A percentile compares a stretch with the other conserved stretches of the same genome.
phyloP scores from a whole-genome alignment of 2,113 vertebrate genomes.

The Pelecanus crispus region DNA sequence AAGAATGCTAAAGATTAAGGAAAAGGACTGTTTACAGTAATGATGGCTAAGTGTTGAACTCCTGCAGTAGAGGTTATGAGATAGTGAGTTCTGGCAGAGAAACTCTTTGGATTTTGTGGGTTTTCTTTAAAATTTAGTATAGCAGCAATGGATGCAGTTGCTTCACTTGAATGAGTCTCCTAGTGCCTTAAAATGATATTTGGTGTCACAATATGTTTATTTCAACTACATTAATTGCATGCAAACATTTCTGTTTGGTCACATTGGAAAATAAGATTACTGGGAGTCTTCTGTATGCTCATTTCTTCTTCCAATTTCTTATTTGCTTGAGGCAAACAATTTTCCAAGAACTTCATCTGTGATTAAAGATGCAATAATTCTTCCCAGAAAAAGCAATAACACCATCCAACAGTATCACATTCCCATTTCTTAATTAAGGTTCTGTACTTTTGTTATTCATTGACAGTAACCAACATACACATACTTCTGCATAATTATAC shows the following conservation, averaged over 20 bases:
- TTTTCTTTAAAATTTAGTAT: background rate
- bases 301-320: conserved; percentile 6
- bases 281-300: background rate
- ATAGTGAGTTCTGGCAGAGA: background rate
- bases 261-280: background rate
- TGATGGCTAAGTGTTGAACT: background rate
- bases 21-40: background rate
- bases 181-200: background rate
- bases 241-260: background rate
- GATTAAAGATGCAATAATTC: conserved; percentile 37
- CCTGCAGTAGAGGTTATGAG: background rate
- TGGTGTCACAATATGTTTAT: background rate
- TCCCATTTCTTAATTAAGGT: conserved; percentile 13
- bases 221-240: background rate
- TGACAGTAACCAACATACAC: background rate
- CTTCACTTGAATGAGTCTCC: background rate
- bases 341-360: background rate
- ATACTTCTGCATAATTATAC: background rate
- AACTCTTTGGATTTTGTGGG: background rate
- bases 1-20: background rate
- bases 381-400: conserved; percentile 21
- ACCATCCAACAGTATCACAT: conserved; percentile 21
- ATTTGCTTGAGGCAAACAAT: conserved; percentile 1
- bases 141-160: background rate
- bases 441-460: background rate